Conservation (phyloP, 2,888 invertebrate genomes). For the Noctua fimbriata region DNA sequence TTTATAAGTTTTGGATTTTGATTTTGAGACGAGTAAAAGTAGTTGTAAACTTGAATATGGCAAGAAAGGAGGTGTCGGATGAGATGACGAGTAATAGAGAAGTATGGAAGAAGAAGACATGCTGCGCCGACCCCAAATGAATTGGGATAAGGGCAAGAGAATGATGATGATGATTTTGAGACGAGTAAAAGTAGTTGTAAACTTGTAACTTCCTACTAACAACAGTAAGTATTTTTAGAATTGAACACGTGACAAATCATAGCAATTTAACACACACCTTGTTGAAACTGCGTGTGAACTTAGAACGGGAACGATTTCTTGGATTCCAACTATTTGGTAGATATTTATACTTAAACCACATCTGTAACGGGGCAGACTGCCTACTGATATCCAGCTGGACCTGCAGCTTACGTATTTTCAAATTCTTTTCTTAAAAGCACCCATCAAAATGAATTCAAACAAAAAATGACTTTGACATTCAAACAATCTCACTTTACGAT, state of each 20-base stretch:
- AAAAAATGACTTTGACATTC: not conserved
- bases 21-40: not conserved
- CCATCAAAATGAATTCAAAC: not conserved
- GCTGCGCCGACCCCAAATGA: too few relatives aligned
- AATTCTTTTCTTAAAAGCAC: not conserved
- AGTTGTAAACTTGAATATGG: not conserved
- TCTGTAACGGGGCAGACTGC: not conserved
- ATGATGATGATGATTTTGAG: too few relatives aligned
- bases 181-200: not conserved
- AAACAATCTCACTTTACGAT: constrained; percentile 14
- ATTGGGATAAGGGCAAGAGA: too few relatives aligned
- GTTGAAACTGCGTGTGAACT: not conserved
- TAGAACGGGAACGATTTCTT: not conserved
- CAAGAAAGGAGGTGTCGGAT: too few relatives aligned
- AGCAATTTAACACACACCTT: not conserved
- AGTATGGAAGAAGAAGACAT: too few relatives aligned
- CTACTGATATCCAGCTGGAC: too few relatives aligned
- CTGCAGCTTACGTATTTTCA: not conserved
- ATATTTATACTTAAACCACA: not conserved
- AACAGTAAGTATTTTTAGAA: not conserved
- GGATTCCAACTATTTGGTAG: not conserved
- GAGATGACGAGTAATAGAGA: too few relatives aligned
- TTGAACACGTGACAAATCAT: not conserved
- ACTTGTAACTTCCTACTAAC: not conserved
- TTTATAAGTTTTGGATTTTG: too few relatives aligned